Evolutionary conservation across 2,888 invertebrate genomes (phyloP), one percentile per base, ranked within the genome.

Genomic region (Galeruca laticollis): DNA sequence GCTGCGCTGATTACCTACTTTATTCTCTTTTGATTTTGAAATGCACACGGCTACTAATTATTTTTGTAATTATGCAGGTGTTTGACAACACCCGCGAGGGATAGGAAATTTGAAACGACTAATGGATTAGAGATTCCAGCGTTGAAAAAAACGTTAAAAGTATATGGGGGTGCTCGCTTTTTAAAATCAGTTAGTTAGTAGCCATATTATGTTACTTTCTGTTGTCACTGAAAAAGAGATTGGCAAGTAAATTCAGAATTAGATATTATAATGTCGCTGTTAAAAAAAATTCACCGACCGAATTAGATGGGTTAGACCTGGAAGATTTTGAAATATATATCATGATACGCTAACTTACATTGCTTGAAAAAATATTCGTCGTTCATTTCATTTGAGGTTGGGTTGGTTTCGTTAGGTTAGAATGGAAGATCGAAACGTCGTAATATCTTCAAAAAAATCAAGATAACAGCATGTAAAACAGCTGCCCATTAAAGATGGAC

Each of bases 1-100:
- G 26, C 52, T 52, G 31, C 20, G 62, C 59, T 70, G 68, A 70
- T 73, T 73, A 73, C 67, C 70, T 62, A 56, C 61, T 59, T 49
- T 35, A 62, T 68, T 61, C 21, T 52, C 26, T 52, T 52, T 26
- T 52, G 52, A 26, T 52, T 21, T 68, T 73, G 68, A 64, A 64
- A 56, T 60, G 60, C 64, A 56, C 70, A 65, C 57, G 43, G 66
- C 62, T 61, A 67, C 61, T 73, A 73, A 73, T 70, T 72, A 72
- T 72, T 62, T 62, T 72, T 68, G 56, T 70, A 70, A 70, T 73
- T 70, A 73, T 61, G 60, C 69, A 69, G 69, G 64, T 43, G 47
- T 31, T 43, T 47, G 64, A 31, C 47, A 64, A 57, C 43, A 18
- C 18, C 21, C n/a, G 49, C 11, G 40, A 20, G 21, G 31, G 13